A percentile compares a stretch with the other conserved stretches of the same genome.
Evolutionary conservation across 2,113 vertebrate genomes (phyloP).

Genomic region (Phylloscopus whistleri): DNA sequence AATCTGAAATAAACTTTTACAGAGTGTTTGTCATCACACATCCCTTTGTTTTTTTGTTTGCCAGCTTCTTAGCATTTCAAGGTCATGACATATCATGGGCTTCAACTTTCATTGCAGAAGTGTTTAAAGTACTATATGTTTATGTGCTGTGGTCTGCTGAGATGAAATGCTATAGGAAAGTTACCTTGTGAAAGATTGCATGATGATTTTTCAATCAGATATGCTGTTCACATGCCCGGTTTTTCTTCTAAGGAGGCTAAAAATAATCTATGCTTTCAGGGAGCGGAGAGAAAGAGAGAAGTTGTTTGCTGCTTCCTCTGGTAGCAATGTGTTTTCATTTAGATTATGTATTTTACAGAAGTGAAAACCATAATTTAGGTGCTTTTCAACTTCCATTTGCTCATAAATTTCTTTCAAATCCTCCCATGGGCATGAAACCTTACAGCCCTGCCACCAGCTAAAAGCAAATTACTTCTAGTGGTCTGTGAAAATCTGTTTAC

Average conservation of each 20-base stretch:
- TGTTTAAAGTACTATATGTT: neutral
- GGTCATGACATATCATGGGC: neutral
- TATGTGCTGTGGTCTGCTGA: neutral
- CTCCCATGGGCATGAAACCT: constrained; percentile 1
- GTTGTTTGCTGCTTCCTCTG: constrained; percentile 54
- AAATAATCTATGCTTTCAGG: constrained; percentile 31
- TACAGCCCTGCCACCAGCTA: neutral
- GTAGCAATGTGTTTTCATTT: constrained; percentile 38
- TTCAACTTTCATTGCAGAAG: neutral
- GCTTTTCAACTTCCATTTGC: constrained; percentile 41
- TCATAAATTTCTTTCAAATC: constrained; percentile 54
- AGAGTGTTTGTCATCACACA: neutral
- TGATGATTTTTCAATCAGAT: neutral
- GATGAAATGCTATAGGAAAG: neutral
- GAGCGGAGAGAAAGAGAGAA: neutral
- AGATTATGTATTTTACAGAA: constrained; percentile 65
- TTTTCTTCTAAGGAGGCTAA: constrained; percentile 19
- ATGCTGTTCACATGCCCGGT: neutral
- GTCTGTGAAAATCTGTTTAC: constrained; percentile 32
- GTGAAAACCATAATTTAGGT: constrained; percentile 59
- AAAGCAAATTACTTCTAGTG: constrained; percentile 34
- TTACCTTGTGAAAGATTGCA: neutral
- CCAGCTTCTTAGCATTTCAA: neutral
- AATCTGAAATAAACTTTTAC: neutral
- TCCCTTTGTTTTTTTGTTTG: neutral